Base-by-base conservation (phyloP, 2,888 invertebrate genomes). In the Cremastobaeus sp. region DNA sequence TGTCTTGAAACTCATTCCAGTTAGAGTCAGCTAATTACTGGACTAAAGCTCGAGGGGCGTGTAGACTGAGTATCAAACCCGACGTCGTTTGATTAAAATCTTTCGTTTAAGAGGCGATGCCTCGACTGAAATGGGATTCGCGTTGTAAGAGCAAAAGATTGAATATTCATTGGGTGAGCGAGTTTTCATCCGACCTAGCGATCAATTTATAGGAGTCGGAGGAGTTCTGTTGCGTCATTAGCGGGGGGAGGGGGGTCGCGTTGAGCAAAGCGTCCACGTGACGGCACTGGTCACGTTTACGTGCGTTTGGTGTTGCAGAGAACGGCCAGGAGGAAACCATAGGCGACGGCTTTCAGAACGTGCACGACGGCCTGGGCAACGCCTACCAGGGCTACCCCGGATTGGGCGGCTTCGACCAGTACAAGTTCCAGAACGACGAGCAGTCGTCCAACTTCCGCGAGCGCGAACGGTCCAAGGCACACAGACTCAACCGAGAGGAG, bases 311-410 rank as follows among this genome's bases (percentile, higher is more conserved):
- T 37, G 25, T 69, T 69, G 12, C 37, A 66, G 87, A 85, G 45
- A 83, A 84, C 47, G 89, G 88, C 3, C 89, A 89, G 48, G 82
- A 88, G 9, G 89, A 89, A 76, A 86, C 88, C 20, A 87, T 88
- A 11, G 89, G 88, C 0, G 88, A 88, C 48, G 88, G 86, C 9
- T 88, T 84, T 57, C 88, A 88, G 57, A 87, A 88, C 30, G 74
- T 85, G 4, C 83, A 83, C 47, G 81, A 82, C 43, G 84, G 81
- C 15, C 70, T 85, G 18, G 80, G 81, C 34, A 81, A 77, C 18
- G 82, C 82, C 0, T 35, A 85, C 14, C 76, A 81, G n/a, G 81
- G 84, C 65, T 87, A 85, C 52, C 21, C 84, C 15, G 78, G 84
- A 32, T 17, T 32, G 14, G n/a, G 17, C 60, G 52, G 59, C 35